phyloP scores from a whole-genome alignment of 2,113 vertebrate genomes.

The Todiramphus chloris region DNA sequence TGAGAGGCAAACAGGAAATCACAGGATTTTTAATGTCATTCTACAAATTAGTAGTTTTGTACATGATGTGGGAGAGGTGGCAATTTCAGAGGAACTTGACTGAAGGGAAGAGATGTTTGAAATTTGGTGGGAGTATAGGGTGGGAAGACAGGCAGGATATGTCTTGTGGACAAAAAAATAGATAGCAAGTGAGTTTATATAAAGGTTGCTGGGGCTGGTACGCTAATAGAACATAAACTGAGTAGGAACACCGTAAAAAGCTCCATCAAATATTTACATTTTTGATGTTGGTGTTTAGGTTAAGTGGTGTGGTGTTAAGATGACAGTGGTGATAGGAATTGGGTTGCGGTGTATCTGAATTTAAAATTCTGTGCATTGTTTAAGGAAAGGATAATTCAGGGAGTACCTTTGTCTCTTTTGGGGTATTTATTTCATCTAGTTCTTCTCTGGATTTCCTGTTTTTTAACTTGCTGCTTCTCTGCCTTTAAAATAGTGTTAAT shows the following conservation, averaged over 20 bases:
- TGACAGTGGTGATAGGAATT: background rate
- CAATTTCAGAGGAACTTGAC: conserved; percentile 40
- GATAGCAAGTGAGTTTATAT: conserved; percentile 27
- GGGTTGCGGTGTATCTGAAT: background rate
- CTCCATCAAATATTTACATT: conserved; percentile 35
- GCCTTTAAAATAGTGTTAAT: background rate
- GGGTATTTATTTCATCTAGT: background rate
- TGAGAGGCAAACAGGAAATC: background rate
- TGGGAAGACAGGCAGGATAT: conserved; percentile 46
- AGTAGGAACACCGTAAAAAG: conserved; percentile 8
- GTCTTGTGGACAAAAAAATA: background rate
- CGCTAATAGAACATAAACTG: conserved; percentile 9
- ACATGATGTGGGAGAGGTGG: conserved; percentile 7
- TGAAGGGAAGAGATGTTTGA: conserved; percentile 39
- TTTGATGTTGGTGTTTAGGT: background rate
- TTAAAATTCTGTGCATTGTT: background rate
- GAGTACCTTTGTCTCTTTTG: background rate
- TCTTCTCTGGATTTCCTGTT: background rate
- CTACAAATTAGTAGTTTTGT: conserved; percentile 1
- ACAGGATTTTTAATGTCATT: conserved; percentile 13
- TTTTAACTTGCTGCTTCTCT: background rate
- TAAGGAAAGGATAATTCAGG: background rate
- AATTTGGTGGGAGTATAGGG: conserved; percentile 32
- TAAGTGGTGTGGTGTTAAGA: background rate
- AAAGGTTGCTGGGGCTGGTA: conserved; percentile 19